Evolutionary conservation across 1,140 invertebrate genomes (phyloP).

Genomic region (Leptinotarsa defecta): DNA sequence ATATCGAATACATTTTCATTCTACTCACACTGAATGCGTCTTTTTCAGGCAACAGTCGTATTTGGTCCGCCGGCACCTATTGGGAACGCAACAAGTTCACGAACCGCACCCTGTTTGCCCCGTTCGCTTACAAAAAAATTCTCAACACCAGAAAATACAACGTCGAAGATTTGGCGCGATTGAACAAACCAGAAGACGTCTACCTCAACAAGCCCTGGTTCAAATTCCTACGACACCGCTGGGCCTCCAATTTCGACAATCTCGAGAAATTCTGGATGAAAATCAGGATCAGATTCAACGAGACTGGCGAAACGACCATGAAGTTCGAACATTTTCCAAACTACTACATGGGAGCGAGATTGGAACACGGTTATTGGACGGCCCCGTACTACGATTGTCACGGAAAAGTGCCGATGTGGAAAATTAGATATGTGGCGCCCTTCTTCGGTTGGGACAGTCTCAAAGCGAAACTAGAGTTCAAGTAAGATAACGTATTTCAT

Average conservation of each 20-base stretch:
- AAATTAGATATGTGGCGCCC: conserved; percentile 91
- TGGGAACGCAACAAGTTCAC: conserved; percentile 97
- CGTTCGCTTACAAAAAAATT: conserved; percentile 88
- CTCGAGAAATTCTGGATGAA: conserved; percentile 92
- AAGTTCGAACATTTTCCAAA: conserved; percentile 91
- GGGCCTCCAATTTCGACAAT: conserved; percentile 91
- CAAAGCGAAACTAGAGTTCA: conserved; percentile 89
- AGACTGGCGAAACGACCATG: conserved; percentile 78
- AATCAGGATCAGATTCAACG: conserved; percentile 88
- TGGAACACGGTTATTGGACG: conserved; percentile 92
- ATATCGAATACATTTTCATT: no score
- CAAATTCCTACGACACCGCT: conserved; percentile 85
- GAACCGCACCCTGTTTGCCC: conserved; percentile 90
- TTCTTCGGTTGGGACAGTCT: conserved; percentile 97
- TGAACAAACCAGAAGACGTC: conserved; percentile 77
- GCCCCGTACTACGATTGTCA: conserved; percentile 92
- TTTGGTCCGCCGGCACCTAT: conserved; percentile 89
- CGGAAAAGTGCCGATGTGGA: conserved; percentile 91
- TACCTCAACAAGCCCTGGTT: conserved; percentile 89
- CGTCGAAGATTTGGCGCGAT: conserved; percentile 83
- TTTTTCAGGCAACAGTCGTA: conserved; percentile 76
- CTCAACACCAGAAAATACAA: conserved; percentile 83
- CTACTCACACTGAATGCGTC: no score
- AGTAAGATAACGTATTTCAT: conserved; percentile 67
- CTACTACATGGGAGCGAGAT: conserved; percentile 82